Evolutionary conservation across 2,113 vertebrate species (phyloP).

Genomic region (Dipodomys ordii): DNA sequence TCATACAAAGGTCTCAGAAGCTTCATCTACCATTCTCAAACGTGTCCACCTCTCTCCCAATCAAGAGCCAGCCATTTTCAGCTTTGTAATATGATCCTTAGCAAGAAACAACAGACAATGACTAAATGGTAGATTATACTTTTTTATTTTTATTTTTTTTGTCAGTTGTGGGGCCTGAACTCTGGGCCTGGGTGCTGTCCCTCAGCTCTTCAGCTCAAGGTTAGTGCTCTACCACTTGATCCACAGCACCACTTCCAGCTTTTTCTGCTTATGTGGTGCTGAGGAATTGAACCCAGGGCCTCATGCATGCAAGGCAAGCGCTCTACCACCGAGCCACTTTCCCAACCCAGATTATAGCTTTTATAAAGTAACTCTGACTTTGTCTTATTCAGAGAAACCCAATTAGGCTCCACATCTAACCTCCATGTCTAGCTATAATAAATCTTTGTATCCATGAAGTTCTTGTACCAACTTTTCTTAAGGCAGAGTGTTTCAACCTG

Average conservation of each 20-base stretch:
- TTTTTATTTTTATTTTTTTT: too few relatives aligned
- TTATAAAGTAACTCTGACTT: not conserved
- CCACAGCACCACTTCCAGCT: too few relatives aligned
- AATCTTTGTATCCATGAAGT: not conserved
- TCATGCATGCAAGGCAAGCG: too few relatives aligned
- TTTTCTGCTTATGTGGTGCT: too few relatives aligned
- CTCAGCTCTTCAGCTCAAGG: too few relatives aligned
- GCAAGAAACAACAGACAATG: not conserved
- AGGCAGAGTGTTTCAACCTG: not conserved
- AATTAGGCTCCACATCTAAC: not conserved
- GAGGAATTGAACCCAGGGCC: too few relatives aligned
- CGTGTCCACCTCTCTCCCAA: not conserved
- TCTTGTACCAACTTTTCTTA: not conserved
- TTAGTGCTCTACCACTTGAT: too few relatives aligned
- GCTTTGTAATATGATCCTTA: not conserved
- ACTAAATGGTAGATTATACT: too few relatives aligned
- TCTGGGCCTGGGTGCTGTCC: too few relatives aligned
- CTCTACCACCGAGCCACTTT: too few relatives aligned
- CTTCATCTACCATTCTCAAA: not conserved
- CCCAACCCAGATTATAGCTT: too few relatives aligned
- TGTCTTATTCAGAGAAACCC: not conserved
- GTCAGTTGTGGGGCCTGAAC: too few relatives aligned
- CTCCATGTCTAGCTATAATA: not conserved
- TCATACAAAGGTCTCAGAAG: not conserved
- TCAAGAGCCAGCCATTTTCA: not conserved